These are phyloP conservation scores for Dromococcyx pavoninus DNA, from an alignment of 2,797 vertebrate genomes.

Conservation along the genomic window DNA sequence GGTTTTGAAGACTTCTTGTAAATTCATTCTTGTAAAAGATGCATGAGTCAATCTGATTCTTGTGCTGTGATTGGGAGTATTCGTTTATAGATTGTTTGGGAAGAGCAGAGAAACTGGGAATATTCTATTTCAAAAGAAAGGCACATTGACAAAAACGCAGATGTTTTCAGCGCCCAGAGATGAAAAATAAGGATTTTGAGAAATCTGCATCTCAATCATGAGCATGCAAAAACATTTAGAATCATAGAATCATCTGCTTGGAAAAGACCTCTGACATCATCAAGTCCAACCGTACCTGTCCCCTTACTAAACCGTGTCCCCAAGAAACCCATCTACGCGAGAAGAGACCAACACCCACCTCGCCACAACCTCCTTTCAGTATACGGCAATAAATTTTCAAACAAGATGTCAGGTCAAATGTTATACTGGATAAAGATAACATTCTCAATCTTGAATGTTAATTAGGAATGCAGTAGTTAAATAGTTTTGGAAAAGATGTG, in stretches of 20 bases:
- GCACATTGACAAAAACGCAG: not conserved
- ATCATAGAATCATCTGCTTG: too few species aligned
- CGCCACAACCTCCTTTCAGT: too few species aligned
- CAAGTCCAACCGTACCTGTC: too few species aligned
- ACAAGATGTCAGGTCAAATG: not conserved
- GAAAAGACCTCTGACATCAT: too few species aligned
- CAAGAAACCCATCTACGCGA: too few species aligned
- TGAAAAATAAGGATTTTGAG: not conserved
- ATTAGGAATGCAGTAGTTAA: not conserved
- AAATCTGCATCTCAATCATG: not conserved
- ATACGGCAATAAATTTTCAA: not conserved
- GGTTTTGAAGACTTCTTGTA: not conserved
- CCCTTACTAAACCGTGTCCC: too few species aligned
- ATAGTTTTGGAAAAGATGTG: not conserved
- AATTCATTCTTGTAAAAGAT: not conserved
- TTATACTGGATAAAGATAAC: not conserved
- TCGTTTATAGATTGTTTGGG: not conserved
- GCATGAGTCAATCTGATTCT: not conserved
- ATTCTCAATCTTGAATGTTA: not conserved
- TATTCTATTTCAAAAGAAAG: not conserved
- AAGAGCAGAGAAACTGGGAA: not conserved
- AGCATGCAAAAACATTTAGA: not conserved
- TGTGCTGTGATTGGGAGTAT: not conserved
- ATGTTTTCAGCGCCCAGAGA: not conserved
- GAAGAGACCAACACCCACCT: too few species aligned